Evolutionary conservation across 2,888 invertebrate genomes (phyloP), one percentile per base, ranked within the genome.

Genomic region (Yponomeuta sedellus): DNA sequence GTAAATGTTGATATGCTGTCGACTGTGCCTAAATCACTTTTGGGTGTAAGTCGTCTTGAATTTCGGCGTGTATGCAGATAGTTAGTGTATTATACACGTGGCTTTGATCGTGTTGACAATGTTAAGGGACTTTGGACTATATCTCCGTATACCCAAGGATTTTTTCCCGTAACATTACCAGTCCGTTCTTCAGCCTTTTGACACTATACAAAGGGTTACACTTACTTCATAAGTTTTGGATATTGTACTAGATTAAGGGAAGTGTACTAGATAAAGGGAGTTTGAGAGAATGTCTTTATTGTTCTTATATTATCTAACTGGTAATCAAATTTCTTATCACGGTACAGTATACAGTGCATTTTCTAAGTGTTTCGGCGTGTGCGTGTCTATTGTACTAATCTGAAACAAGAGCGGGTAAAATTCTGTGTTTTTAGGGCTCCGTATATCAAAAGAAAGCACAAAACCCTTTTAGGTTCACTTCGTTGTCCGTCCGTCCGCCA

Each of bases 81-180:
- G 40, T 8, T 63, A 40, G 63, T 63, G 63, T 63, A 63, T 63
- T 2, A 63, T 63, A 63, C 63, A 63, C 63, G 11, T 20, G 59
- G 25, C 59, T 59, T 19, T 34, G 34, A 34, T 34, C 34, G 10
- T 19, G 20, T 40, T 63, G 63, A 39, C 25, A 44, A 63, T 44
- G 63, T 63, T 40, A 20, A 16, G 12, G 11, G 40, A 40, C 20
- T 40, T 39, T 63, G 63, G 16, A 22, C 22, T 25, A 5, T 59
- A 34, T 22, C 16, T 16, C 44, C 16, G 12, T 16, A 52, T 52
- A 16, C 12, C 44, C 10, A 44, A 16, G 44, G 44, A 2, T 1
- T 16, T 16, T 16, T 52, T 16, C 44, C 5, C 16, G 44, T 12
- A 52, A 52, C 3, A 52, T 52, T 52, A 16, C 44, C 44, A 52